A percentile compares a stretch with the other conserved stretches of the same genome.
These are phyloP conservation scores for Kryptopterus vitreolus DNA, from an alignment of 2,797 vertebrate genomes.

Conservation along the genomic window DNA sequence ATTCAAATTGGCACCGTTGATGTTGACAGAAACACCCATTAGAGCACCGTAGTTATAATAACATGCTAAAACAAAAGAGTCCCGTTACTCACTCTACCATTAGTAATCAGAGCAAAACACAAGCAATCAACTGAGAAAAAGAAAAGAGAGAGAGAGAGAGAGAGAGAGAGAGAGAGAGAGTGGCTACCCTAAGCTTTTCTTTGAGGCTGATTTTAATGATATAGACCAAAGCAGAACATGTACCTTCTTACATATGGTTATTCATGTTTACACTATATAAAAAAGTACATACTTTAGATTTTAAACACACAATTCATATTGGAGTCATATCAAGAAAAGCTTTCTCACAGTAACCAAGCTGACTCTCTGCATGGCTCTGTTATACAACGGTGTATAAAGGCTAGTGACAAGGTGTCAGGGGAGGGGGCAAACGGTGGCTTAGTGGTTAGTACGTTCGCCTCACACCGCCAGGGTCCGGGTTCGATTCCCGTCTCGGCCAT, in stretches of 20 bases:
- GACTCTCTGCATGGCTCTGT: not conserved
- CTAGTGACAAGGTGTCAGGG: too few relatives aligned
- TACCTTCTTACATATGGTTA: not conserved
- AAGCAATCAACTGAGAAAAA: not conserved
- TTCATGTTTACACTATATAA: not conserved
- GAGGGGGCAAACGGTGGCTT: too few relatives aligned
- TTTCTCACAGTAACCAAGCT: not conserved
- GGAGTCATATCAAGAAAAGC: not conserved
- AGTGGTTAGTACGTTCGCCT: too few relatives aligned
- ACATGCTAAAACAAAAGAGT: conserved; percentile 17
- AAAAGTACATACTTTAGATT: not conserved
- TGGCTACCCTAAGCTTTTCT: not conserved
- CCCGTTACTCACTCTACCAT: not conserved
- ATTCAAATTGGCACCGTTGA: not conserved
- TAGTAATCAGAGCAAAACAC: conserved; percentile 20
- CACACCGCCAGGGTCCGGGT: too few relatives aligned
- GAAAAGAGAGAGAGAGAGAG: not conserved
- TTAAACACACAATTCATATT: not conserved
- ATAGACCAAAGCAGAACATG: not conserved
- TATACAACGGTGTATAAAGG: too few relatives aligned
- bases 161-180: not conserved
- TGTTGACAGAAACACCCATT: conserved; percentile 12
- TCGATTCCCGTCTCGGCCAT: too few relatives aligned
- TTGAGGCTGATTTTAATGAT: conserved; percentile 1
- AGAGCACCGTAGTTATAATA: conserved; percentile 4